A percentile compares a stretch with the other conserved stretches of the same genome.
Evolutionary conservation across 2,797 vertebrate genomes (phyloP).

Genomic region (Falco concolor): DNA sequence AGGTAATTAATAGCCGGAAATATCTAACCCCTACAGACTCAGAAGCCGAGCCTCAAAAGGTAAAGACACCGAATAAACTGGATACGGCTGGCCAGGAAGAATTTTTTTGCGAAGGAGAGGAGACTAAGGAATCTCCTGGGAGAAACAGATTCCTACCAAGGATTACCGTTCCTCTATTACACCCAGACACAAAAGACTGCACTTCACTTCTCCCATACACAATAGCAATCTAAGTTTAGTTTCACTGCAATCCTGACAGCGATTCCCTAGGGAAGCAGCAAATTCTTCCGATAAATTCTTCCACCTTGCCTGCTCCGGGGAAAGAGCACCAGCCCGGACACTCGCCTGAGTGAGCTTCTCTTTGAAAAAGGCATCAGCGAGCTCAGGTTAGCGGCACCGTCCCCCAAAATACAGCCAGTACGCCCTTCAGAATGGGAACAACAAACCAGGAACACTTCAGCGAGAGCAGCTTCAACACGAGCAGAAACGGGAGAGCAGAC

Average conservation of each 20-base stretch:
- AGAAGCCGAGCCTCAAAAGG: not conserved
- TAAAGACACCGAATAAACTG: not conserved
- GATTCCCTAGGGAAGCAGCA: constrained; percentile 4
- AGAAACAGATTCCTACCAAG: not conserved
- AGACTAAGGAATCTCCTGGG: not conserved
- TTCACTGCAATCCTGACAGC: constrained; percentile 24
- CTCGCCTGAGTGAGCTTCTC: not conserved
- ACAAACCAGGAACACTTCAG: not conserved
- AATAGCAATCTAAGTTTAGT: not conserved
- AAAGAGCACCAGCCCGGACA: not conserved
- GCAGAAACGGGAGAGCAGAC: not conserved
- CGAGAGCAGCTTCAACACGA: not conserved
- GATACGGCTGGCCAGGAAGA: not conserved
- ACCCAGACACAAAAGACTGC: not conserved
- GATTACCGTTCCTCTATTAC: constrained; percentile 1
- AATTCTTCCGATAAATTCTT: constrained; percentile 10
- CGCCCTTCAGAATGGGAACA: not conserved
- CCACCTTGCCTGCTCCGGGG: not conserved
- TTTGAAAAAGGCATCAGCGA: not conserved
- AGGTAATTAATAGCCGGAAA: not conserved
- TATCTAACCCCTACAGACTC: not conserved
- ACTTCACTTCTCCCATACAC: not conserved
- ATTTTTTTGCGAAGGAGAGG: not conserved
- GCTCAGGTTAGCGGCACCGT: not conserved
- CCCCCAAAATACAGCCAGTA: not conserved